Evolutionary conservation across 2,797 vertebrate species (phyloP).

Genomic region (Neosilurus mollespiculum): DNA sequence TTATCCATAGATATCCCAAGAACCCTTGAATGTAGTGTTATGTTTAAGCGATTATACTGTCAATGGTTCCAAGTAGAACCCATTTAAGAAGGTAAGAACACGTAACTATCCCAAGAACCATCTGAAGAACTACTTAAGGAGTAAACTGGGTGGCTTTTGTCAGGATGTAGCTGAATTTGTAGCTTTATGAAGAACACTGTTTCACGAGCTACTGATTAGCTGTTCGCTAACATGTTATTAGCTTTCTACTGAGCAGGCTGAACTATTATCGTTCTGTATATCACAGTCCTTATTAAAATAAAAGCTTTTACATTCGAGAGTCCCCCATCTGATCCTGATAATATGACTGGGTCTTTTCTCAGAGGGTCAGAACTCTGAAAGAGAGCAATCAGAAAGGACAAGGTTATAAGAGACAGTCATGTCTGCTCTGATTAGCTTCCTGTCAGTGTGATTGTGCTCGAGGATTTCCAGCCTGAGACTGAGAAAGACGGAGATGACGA

Average conservation of each 20-base stretch:
- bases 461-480: constrained; percentile 41
- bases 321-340: not conserved
- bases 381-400: constrained; percentile 46
- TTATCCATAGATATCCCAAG: not conserved
- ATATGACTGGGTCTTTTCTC: not conserved
- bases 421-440: constrained; percentile 63
- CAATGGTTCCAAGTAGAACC: not conserved
- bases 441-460: constrained; percentile 52
- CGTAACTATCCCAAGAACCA: not conserved
- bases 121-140: not conserved
- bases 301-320: not conserved
- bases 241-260: not conserved
- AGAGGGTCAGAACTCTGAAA: not conserved
- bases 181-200: not conserved
- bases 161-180: not conserved
- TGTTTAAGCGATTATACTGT: not conserved
- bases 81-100: not conserved
- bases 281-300: not conserved
- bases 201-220: not conserved
- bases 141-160: not conserved
- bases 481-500: constrained; percentile 51
- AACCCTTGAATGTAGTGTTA: not conserved
- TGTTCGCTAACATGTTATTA: not conserved
- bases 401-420: constrained; percentile 58
- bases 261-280: no score